These are phyloP conservation scores for Aythya baeri DNA, from an alignment of 2,113 vertebrate genomes.

Conservation along the genomic window DNA sequence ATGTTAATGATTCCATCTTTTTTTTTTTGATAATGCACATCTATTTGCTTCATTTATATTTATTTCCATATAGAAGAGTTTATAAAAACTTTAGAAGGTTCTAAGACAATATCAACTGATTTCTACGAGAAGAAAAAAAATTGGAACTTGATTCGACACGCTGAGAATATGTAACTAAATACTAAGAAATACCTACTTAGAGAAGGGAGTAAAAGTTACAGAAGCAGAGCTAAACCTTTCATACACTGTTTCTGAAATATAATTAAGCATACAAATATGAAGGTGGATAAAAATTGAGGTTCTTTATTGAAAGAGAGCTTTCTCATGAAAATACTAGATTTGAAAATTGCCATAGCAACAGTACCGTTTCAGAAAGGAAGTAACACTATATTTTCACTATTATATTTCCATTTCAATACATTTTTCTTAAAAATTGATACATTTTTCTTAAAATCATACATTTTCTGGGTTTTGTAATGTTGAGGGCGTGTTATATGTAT, in stretches of 20 bases:
- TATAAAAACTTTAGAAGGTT: not conserved
- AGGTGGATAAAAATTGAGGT: slow-evolving; percentile 23
- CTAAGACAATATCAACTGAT: not conserved
- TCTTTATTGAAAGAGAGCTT: slow-evolving; percentile 42
- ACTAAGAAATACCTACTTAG: slow-evolving; percentile 3
- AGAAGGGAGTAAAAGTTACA: not conserved
- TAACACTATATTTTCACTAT: slow-evolving; percentile 7
- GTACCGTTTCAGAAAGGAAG: slow-evolving; percentile 9
- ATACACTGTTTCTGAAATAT: slow-evolving; percentile 39
- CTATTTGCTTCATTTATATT: not conserved
- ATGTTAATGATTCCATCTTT: not conserved
- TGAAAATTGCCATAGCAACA: slow-evolving; percentile 54
- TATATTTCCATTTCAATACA: not conserved
- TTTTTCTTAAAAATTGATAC: not conserved
- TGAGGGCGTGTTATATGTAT: not conserved
- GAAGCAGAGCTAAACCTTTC: slow-evolving; percentile 48
- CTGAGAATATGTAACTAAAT: slow-evolving; percentile 37
- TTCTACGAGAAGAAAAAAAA: not conserved
- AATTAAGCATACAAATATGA: slow-evolving; percentile 53
- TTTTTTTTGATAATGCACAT: not conserved
- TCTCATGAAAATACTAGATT: slow-evolving; percentile 2
- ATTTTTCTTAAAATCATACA: not conserved
- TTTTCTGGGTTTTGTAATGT: not conserved
- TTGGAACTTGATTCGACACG: not conserved
- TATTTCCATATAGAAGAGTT: not conserved